Evolutionary conservation across 35 echinoderm and acorn worm genomes (phyloP).

Genomic region (Eucidaris tribuloides): DNA sequence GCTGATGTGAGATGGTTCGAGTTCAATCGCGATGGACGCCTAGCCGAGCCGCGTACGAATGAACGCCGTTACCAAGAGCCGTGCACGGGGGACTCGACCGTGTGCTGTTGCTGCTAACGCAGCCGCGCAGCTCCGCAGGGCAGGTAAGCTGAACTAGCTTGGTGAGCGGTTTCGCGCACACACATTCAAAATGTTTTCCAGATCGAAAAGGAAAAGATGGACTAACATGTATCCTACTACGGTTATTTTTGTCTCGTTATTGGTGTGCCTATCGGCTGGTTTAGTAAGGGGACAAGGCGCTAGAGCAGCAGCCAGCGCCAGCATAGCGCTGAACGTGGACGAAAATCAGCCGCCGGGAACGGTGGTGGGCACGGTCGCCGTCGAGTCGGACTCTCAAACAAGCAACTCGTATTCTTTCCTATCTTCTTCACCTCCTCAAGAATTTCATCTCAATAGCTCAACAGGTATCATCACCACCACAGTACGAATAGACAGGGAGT

Average conservation of each 20-base stretch:
- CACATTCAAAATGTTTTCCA: slow-evolving; percentile 6
- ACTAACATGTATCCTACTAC: neutral
- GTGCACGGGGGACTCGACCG: neutral
- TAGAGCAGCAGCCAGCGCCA: neutral
- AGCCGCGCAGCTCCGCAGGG: neutral
- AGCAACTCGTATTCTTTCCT: slow-evolving; percentile 47
- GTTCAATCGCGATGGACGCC: slow-evolving; percentile 17
- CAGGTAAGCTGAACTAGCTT: neutral
- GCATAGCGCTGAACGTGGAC: slow-evolving; percentile 19
- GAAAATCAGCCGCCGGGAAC: slow-evolving; percentile 50
- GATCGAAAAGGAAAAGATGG: slow-evolving; percentile 15
- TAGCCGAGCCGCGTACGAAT: neutral
- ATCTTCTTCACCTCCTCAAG: slow-evolving; percentile 43
- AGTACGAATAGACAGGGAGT: slow-evolving; percentile 77
- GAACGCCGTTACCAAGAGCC: slow-evolving; percentile 5
- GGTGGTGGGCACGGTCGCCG: slow-evolving; percentile 48
- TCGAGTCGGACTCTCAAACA: neutral
- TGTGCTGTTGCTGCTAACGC: neutral
- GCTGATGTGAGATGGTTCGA: too few species aligned
- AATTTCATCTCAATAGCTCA: slow-evolving; percentile 63
- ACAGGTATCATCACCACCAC: slow-evolving; percentile 73
- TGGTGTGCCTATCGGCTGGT: slow-evolving; percentile 5
- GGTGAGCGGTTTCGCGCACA: neutral
- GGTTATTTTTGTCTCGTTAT: neutral
- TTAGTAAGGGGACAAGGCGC: slow-evolving; percentile 9